Base-by-base conservation (phyloP, 2,113 vertebrate species). In the Tragelaphus scriptus region DNA sequence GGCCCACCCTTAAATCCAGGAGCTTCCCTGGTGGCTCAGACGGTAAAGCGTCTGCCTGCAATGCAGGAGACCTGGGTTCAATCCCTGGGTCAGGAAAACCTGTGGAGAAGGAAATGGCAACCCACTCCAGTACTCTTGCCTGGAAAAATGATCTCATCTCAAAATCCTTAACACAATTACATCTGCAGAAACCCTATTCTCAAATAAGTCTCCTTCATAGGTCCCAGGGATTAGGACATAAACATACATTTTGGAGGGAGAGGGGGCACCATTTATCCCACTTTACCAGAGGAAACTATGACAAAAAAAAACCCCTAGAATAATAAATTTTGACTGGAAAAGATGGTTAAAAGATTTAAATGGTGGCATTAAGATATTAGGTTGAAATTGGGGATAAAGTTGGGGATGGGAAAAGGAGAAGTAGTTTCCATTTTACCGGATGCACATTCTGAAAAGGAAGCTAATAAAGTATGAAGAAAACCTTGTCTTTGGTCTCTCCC, bases 331-430 rank as follows among this genome's bases (percentile, higher is more conserved):
- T 26, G 5, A 59, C 15, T 14, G 30, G n/a, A 85, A 86, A 19
- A 3, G 4, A 90, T 75, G 14, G n/a, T 40, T 80, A 89, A 77
- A 92, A 81, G 40, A 36, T 55, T 92, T 75, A 17, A 71, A 94
- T 63, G 28, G 3, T 16, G 59, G 7, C 26, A 85, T 59, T 19
- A 40, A 59, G 79, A 92, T 75, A 53, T 19, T 30, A 49, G 17
- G 26, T 51, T 91, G 77, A 13, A 88, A 53, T 14, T 91, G 21
- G 49, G 56, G 19, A n/a, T 61, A 81, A 3, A 10, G 12, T 58
- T 44, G 32, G 16, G 7, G 32, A 44, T 79, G 84, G 55, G 19
- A 32, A 47, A 85, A 58, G 23, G 32, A 51, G 56, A 85, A 71
- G 23, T 19, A 79, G 84, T 84, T 91, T 91, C 65, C 30, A 58